Base-by-base conservation (phyloP, 2,888 invertebrate species). In the Esperia sulphurella region DNA sequence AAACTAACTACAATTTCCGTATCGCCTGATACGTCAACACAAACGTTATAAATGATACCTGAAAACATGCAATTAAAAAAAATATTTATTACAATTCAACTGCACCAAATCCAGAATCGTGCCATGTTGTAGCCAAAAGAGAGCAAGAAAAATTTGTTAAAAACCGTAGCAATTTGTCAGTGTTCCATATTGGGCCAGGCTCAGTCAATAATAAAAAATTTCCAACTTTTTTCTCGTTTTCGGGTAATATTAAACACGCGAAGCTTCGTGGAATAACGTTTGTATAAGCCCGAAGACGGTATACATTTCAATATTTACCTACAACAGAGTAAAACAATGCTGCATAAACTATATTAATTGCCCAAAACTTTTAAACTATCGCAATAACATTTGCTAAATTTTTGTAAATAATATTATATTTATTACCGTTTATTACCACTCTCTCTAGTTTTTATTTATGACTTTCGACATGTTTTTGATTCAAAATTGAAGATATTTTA, bases 161-260 rank as follows among this genome's bases (percentile, higher is more conserved):
- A 79, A 82, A 75, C 79, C 66, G 67, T 75, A 77, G 82, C 83
- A 76, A 84, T 86, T 87, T 88, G 80, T 86, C 86, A 86, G 82
- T 71, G 75, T 76, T 72, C 75, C 73, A 70, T 76, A 84, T 82
- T 79, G 77, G 75, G 71, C 69, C 69, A 67, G 70, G 74, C 68
- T 80, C 73, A 84, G 80, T 82, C 85, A 79, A 86, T 87, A 86
- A 78, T 81, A 82, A 81, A 82, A 83, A 75, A 66, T 72, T 74
- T 68, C 61, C 57, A 56, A 58, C 62, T 66, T 67, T 83, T 86
- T 85, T 83, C 71, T 78, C 74, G 68, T 81, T 83, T 82, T 79
- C 68, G 68, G 79, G 76, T 67, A 75, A 78, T 78, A 78, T 77
- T 71, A 71, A 73, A 74, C 88, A 88, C 88, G 88, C 88, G 70